Evolutionary conservation across 2,797 vertebrate genomes (phyloP), one percentile per base, ranked within the genome.

Genomic region (Semaprochilodus insignis): DNA sequence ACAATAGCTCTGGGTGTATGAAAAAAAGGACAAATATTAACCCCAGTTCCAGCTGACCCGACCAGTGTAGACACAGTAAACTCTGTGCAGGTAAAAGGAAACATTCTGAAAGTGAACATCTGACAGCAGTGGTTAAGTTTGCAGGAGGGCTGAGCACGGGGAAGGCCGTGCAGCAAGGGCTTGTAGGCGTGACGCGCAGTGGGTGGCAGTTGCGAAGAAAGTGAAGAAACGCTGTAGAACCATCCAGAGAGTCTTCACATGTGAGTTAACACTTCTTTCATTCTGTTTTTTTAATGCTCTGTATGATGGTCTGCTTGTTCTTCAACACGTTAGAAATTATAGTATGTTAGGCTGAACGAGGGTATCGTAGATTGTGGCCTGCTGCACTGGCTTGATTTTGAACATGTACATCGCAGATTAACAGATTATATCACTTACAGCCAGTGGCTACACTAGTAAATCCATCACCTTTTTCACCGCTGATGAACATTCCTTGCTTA

Each of bases 191-290:
- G 79, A 66, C 23, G 15, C 48, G 52, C 23, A 23, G 31, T 34
- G 48, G 44, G 59, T 17, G 71, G 27, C 40, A 40, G 14, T 57
- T 81, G 40, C 19, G 27, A 65, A 65, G 63, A 34, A 65, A 16
- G 63, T 65, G 63, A 65, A 65, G 63, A 65, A 65, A 65, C 15
- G 11, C 15, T 19, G 15, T 34, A 65, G 27, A 65, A 17, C 4
- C 48, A 13, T 44, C 23, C 0, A 14, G 21, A 48, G 51, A 57
- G 13, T 16, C n/a, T 6, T 7, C 15, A 19, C 36, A 44, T 44
- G 80, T 81, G 62, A 81, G 80, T 75, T 57, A 63, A 65, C 40
- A 73, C 16, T 31, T 31, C 27, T 65, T 34, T 65, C 23, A 7
- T 65, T 44, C 40, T 14, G 0, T 15, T 4, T 44, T 15, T n/a